Evolutionary conservation across 2,113 vertebrate genomes (phyloP).

Genomic region (Clarias magur): DNA sequence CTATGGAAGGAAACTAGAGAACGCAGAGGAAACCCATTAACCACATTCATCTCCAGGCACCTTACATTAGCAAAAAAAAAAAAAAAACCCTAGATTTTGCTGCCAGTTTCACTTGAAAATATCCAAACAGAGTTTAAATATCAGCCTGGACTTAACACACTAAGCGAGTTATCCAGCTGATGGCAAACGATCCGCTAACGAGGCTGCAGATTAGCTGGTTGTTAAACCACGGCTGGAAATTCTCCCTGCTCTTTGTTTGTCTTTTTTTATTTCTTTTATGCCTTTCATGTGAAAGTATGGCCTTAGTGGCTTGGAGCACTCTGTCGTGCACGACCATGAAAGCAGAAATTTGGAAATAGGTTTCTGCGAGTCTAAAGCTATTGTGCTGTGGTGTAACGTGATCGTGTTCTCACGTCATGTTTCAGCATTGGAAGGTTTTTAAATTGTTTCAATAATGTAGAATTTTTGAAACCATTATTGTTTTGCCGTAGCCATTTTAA

Average conservation of each 20-base stretch:
- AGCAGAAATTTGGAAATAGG: background rate
- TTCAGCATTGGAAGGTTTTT: background rate
- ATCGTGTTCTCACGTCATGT: background rate
- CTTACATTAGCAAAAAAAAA: background rate
- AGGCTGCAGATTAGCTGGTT: background rate
- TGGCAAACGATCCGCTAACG: background rate
- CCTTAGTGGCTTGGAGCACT: background rate
- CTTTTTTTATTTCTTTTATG: background rate
- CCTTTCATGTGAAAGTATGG: background rate
- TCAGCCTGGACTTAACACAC: background rate
- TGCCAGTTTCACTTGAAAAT: background rate
- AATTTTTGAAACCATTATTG: background rate
- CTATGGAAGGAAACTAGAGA: too few species aligned
- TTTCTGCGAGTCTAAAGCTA: background rate
- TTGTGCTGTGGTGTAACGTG: background rate
- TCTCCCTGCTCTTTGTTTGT: background rate
- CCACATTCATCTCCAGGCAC: too few species aligned
- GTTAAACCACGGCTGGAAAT: conserved; percentile 2
- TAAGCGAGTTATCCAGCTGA: background rate
- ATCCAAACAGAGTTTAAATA: background rate
- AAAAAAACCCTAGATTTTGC: background rate
- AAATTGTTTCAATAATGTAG: background rate
- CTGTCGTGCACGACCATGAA: background rate
- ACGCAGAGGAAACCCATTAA: too few species aligned
- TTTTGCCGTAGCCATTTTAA: background rate